Percentiles rank a stretch among this genome's conserved stretches.
phyloP scores from a whole-genome alignment of 2,797 vertebrate genomes.

The Bovichtus variegatus region DNA sequence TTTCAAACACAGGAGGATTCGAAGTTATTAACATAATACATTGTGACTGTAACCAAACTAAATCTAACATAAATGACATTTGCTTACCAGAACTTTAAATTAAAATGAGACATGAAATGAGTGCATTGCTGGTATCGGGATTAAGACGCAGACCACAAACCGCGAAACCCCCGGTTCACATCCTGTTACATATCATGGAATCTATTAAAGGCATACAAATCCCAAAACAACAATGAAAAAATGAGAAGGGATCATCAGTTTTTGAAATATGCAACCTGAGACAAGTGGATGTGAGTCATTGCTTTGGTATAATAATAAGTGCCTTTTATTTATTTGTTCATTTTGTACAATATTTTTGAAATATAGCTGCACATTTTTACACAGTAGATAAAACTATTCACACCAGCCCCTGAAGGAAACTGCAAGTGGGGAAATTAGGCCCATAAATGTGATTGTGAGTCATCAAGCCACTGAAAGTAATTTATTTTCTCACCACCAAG shows the following conservation, averaged over 20 bases:
- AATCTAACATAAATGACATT: background rate
- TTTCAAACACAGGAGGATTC: background rate
- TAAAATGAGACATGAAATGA: too few relatives aligned
- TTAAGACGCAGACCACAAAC: background rate
- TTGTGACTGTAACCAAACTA: background rate
- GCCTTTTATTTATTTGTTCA: background rate
- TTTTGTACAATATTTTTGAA: background rate
- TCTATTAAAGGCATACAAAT: too few relatives aligned
- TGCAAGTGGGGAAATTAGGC: background rate
- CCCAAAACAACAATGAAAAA: background rate
- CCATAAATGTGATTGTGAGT: constrained; percentile 20
- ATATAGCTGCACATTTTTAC: background rate
- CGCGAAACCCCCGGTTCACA: background rate
- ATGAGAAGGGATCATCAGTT: background rate
- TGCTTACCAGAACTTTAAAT: background rate
- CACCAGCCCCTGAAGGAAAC: background rate
- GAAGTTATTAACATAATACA: background rate
- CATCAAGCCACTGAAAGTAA: constrained; percentile 21
- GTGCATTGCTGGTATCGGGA: background rate
- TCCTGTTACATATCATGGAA: background rate
- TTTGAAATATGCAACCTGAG: background rate
- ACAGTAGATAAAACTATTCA: background rate
- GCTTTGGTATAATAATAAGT: background rate
- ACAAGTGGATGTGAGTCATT: background rate
- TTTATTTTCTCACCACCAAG: constrained; percentile 3